Evolutionary conservation across 2,888 invertebrate species (phyloP).

Genomic region (Agriotes lineatus): DNA sequence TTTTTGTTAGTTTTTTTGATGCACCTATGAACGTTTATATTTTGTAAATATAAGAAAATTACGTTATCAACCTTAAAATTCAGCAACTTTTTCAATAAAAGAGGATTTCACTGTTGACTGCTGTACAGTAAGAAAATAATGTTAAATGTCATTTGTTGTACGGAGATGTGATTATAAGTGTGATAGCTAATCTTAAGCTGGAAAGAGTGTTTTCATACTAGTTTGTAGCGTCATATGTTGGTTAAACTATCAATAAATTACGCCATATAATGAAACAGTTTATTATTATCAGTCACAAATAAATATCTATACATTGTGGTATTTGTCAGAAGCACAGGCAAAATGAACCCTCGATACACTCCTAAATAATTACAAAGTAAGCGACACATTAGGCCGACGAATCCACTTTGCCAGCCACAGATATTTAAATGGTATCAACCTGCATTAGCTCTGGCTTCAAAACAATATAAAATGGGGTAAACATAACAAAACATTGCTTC

Average conservation of each 20-base stretch:
- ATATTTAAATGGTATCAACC: constrained; percentile 1
- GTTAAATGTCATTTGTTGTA: constrained; percentile 1
- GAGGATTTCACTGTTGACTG: too few species aligned
- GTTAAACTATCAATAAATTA: constrained; percentile 16
- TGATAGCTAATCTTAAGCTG: constrained; percentile 41
- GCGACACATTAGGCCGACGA: constrained; percentile 48
- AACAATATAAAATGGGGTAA: constrained; percentile 10
- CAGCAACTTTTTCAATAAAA: too few species aligned
- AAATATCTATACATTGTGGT: constrained; percentile 62
- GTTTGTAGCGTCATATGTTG: constrained; percentile 37
- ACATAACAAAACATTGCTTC: constrained; percentile 2
- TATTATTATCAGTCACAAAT: constrained; percentile 63
- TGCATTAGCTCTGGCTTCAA: background rate
- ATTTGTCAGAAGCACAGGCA: constrained; percentile 54
- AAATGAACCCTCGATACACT: constrained; percentile 46
- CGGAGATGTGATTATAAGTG: constrained; percentile 39
- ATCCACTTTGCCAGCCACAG: constrained; percentile 45
- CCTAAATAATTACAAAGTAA: constrained; percentile 20
- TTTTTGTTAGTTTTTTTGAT: too few species aligned
- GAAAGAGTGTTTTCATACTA: constrained; percentile 26
- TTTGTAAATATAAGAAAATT: too few species aligned
- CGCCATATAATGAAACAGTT: constrained; percentile 44
- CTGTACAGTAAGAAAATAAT: constrained; percentile 9
- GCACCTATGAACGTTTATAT: too few species aligned
- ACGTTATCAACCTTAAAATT: too few species aligned